Conservation (phyloP, 1,140 invertebrate species). For the Drosophila prosaltans region DNA sequence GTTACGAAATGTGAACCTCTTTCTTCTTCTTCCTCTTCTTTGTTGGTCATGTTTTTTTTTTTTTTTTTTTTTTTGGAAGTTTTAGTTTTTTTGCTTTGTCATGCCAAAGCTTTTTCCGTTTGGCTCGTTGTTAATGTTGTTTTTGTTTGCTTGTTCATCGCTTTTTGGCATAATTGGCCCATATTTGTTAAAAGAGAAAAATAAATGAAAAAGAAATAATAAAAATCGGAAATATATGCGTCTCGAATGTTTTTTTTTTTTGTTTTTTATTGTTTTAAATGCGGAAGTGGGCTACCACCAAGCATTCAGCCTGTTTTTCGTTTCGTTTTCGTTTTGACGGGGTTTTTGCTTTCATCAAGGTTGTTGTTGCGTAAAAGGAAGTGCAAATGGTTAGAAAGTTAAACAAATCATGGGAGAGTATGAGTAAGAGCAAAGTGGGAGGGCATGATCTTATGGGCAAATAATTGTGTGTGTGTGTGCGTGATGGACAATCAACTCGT, state of each 20-base stretch:
- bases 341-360: conserved; percentile 63
- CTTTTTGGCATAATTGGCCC: conserved; percentile 74
- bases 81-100: conserved; percentile 63
- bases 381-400: conserved; percentile 80
- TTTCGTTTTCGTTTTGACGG: conserved; percentile 61
- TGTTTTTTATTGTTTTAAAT: conserved; percentile 47
- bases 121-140: conserved; percentile 7
- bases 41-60: conserved; percentile 35
- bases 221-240: conserved; percentile 65
- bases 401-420: conserved; percentile 12
- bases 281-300: conserved; percentile 65
- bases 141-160: conserved; percentile 36
- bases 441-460: conserved; percentile 26
- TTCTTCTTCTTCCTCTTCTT: conserved; percentile 43
- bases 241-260: conserved; percentile 1
- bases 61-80: not conserved
- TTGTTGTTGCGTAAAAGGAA: conserved; percentile 80
- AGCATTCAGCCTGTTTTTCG: conserved; percentile 40
- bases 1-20: conserved; percentile 72
- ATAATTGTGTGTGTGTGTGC: not conserved
- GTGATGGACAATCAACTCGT: conserved; percentile 16
- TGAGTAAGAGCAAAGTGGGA: not conserved
- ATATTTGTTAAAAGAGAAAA: conserved; percentile 73
- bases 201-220: conserved; percentile 11
- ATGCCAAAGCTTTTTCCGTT: conserved; percentile 51